Base-by-base conservation (phyloP, 2,888 invertebrate genomes). In the Drosophila monieri region DNA sequence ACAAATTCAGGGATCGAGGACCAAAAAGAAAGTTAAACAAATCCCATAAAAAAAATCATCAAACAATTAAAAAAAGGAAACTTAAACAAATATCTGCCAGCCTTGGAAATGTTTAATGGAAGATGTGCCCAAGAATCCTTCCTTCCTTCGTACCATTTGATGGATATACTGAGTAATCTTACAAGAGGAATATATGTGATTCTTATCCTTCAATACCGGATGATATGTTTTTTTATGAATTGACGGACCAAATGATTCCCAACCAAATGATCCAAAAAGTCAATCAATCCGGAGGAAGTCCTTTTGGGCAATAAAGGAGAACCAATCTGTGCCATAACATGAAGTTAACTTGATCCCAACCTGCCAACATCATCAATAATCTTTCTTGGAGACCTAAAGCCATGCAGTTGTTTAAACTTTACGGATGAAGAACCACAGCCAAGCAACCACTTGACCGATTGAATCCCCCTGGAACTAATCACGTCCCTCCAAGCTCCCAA, bases 401-500 rank as follows among this genome's bases (percentile, higher is more conserved):
- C 32, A 12, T n/a, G n/a, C n/a, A n/a, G n/a, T n/a, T n/a, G n/a
- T n/a, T n/a, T n/a, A n/a, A n/a, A n/a, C n/a, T n/a, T n/a, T n/a
- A n/a, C n/a, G n/a, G n/a, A n/a, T n/a, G n/a, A n/a, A n/a, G n/a
- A n/a, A n/a, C n/a, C n/a, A n/a, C n/a, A n/a, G n/a, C n/a, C n/a
- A n/a, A n/a, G n/a, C n/a, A n/a, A n/a, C n/a, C n/a, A n/a, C n/a
- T n/a, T n/a, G n/a, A n/a, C n/a, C n/a, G n/a, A n/a, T n/a, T n/a
- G n/a, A n/a, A n/a, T n/a, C n/a, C n/a, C 14, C 6, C 9, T 41
- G 41, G 41, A 41, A 35, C 41, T 52, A 48, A n/a, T 74, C 54
- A 25, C 61, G 21, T 46, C 54, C 44, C 43, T 39, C 27, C 23
- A 32, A 47, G 47, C 52, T 47, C 21, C 58, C 30, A 32, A 54